Conservation (phyloP, 1,140 invertebrate genomes). For the Maconellicoccus hirsutus region DNA sequence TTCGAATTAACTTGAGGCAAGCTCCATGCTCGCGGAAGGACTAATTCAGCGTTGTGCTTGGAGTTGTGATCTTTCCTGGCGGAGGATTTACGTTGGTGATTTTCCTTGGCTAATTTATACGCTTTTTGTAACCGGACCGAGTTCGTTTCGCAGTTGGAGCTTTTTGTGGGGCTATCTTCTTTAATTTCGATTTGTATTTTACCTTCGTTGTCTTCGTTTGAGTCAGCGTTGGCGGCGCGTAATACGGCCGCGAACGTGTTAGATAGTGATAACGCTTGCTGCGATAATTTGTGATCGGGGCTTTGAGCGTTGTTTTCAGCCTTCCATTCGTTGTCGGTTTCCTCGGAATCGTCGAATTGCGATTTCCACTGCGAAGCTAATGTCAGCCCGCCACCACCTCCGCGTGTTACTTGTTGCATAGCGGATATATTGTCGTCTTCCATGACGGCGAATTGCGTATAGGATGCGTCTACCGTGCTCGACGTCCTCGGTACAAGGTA, state of each 20-base stretch:
- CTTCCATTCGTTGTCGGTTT: slow-evolving; percentile 84
- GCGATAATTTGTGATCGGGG: slow-evolving; percentile 46
- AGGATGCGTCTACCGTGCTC: slow-evolving; percentile 36
- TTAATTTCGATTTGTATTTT: background rate
- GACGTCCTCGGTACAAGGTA: slow-evolving; percentile 24
- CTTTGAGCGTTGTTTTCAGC: slow-evolving; percentile 56
- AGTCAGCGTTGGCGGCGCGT: background rate
- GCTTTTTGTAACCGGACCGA: background rate
- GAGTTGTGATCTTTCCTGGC: background rate
- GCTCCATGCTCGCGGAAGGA: slow-evolving; percentile 53
- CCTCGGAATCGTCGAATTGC: slow-evolving; percentile 86
- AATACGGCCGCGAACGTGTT: background rate
- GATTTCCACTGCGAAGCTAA: slow-evolving; percentile 86
- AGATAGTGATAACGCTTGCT: slow-evolving; percentile 27
- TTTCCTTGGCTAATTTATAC: background rate
- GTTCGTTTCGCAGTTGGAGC: background rate
- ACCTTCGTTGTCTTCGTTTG: background rate
- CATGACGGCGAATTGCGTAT: slow-evolving; percentile 81
- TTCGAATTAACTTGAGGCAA: slow-evolving; percentile 44
- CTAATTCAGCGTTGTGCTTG: background rate
- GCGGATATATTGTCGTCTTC: slow-evolving; percentile 86
- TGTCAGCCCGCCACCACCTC: slow-evolving; percentile 55
- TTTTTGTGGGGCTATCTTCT: background rate
- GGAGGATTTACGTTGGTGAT: background rate
- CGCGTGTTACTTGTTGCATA: slow-evolving; percentile 59